Conservation (phyloP, 2,113 vertebrate genomes). For the Zosterops lateralis region DNA sequence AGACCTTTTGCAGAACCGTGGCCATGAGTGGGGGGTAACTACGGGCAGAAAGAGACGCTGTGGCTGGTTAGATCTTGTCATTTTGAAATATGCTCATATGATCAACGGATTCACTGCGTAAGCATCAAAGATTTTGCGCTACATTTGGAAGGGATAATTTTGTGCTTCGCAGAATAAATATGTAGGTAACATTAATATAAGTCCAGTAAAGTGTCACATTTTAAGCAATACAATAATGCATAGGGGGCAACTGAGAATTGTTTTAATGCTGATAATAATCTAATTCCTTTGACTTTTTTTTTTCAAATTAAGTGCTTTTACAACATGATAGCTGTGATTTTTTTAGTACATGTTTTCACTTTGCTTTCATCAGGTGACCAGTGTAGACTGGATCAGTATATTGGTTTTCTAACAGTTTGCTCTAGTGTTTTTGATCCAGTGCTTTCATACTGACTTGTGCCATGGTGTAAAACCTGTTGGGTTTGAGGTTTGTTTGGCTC, state of each 20-base stretch:
- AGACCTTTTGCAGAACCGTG: constrained; percentile 90
- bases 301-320: not conserved
- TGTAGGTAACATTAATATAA: constrained; percentile 70
- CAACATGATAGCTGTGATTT: not conserved
- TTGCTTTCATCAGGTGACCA: not conserved
- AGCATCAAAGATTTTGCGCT: constrained; percentile 74
- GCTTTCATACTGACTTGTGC: not conserved
- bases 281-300: not conserved
- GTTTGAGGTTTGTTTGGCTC: not conserved
- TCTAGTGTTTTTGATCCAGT: not conserved
- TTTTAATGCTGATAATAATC: not conserved
- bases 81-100: constrained; percentile 94
- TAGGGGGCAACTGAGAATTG: not conserved
- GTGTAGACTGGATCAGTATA: not conserved
- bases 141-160: constrained; percentile 68
- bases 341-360: not conserved
- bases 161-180: constrained; percentile 68
- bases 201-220: constrained; percentile 54
- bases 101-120: constrained; percentile 97
- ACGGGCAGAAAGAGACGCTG: constrained; percentile 95
- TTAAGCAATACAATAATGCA: constrained; percentile 31
- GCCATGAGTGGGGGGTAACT: constrained; percentile 94
- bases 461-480: not conserved
- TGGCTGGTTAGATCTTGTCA: constrained; percentile 95
- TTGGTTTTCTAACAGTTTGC: not conserved